phyloP scores from a whole-genome alignment of 2,797 vertebrate species.

The Tamandua tetradactyla region DNA sequence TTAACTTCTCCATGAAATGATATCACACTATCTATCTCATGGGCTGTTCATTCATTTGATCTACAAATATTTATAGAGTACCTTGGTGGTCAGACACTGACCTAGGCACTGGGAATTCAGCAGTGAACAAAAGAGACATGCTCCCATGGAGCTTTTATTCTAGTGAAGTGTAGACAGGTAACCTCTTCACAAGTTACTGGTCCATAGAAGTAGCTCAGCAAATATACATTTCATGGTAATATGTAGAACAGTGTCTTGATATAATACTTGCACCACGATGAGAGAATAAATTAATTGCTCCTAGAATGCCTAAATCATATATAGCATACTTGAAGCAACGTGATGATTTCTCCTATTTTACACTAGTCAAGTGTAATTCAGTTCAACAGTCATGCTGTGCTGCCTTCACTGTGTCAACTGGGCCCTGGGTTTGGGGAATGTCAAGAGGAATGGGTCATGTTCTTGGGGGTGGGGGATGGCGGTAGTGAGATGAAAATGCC shows the following conservation, averaged over 20 bases:
- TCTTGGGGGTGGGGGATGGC: not conserved
- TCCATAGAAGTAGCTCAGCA: not conserved
- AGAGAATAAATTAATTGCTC: conserved; percentile 15
- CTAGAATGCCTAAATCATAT: not conserved
- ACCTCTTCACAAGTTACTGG: not conserved
- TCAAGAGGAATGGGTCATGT: not conserved
- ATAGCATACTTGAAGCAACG: not conserved
- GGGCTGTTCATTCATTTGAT: not conserved
- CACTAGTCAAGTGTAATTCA: not conserved
- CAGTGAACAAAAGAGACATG: not conserved
- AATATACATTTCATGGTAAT: not conserved
- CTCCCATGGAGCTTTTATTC: not conserved
- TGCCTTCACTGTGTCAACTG: not conserved
- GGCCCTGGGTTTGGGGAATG: not conserved
- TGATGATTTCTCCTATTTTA: not conserved
- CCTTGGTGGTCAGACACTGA: not conserved
- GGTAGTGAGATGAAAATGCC: not conserved
- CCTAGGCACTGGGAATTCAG: not conserved
- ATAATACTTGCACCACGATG: not conserved
- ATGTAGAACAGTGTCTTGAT: not conserved
- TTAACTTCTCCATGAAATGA: not conserved
- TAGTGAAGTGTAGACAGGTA: not conserved
- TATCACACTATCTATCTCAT: not conserved
- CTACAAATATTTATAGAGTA: not conserved
- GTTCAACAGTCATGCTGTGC: too few species aligned